phyloP scores from a whole-genome alignment of 2,888 invertebrate genomes.

The Crocallis elinguaria region DNA sequence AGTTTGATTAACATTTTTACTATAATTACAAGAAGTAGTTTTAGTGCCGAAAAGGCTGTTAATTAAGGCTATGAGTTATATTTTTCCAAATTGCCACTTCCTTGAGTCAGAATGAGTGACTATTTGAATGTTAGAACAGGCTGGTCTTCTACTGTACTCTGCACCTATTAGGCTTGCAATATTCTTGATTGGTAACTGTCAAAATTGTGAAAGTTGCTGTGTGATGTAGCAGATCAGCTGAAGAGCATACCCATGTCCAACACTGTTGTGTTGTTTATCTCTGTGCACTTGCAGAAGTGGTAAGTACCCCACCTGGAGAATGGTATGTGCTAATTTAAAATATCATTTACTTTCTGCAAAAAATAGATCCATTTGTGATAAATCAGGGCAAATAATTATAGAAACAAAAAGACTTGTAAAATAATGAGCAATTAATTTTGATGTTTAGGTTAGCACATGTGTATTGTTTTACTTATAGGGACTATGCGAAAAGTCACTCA shows the following conservation, averaged over 20 bases:
- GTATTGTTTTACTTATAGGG: conserved; percentile 1
- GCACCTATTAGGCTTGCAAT: conserved; percentile 40
- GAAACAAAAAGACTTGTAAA: too few species aligned
- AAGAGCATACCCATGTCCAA: conserved; percentile 41
- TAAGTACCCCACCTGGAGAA: conserved; percentile 38
- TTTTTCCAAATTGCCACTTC: conserved; percentile 71
- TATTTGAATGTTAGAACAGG: conserved; percentile 81
- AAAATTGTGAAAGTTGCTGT: conserved; percentile 38
- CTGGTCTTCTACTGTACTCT: conserved; percentile 66
- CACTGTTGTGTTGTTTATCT: conserved; percentile 41
- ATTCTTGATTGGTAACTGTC: conserved; percentile 29
- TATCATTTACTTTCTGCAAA: neutral
- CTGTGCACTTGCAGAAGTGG: conserved; percentile 49
- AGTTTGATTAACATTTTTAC: conserved; percentile 75
- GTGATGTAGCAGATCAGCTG: conserved; percentile 65
- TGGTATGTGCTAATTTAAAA: conserved; percentile 2
- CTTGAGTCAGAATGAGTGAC: conserved; percentile 72
- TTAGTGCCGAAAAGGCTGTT: conserved; percentile 47
- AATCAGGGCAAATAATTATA: too few species aligned
- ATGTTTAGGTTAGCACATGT: neutral
- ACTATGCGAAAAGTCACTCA: neutral
- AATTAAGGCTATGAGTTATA: conserved; percentile 55
- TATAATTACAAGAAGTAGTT: conserved; percentile 47
- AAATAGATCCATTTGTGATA: too few species aligned
- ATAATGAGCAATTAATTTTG: conserved; percentile 2